phyloP scores from a whole-genome alignment of 2,797 vertebrate genomes.

The Falco novaeseelandiae region DNA sequence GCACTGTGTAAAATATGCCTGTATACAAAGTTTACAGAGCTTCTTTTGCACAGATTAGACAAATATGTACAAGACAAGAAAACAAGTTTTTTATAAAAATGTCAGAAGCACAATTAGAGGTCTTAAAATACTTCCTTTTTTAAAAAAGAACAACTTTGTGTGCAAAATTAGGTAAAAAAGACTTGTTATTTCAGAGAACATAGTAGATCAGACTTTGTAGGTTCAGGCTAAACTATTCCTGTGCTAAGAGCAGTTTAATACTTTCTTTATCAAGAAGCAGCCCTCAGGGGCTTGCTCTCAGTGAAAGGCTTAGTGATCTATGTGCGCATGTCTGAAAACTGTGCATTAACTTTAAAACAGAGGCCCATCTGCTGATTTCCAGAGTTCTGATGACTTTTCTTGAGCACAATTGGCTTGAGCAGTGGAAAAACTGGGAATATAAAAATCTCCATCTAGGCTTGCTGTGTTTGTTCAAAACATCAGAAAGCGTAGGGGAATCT shows the following conservation, averaged over 20 bases:
- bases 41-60: not conserved
- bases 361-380: slow-evolving; percentile 42
- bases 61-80: not conserved
- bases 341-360: not conserved
- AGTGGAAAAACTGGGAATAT: slow-evolving; percentile 67
- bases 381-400: slow-evolving; percentile 48
- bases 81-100: slow-evolving; percentile 4
- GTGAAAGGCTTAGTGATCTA: not conserved
- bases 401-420: slow-evolving; percentile 70
- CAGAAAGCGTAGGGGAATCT: slow-evolving; percentile 75
- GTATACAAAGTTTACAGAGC: not conserved
- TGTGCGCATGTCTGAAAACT: not conserved
- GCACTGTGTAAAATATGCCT: not conserved
- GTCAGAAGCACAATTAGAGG: not conserved
- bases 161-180: slow-evolving; percentile 27
- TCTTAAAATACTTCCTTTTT: not conserved
- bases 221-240: not conserved
- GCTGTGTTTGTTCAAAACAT: slow-evolving; percentile 74
- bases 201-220: not conserved
- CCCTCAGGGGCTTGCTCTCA: not conserved
- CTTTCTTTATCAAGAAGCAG: not conserved
- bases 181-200: not conserved
- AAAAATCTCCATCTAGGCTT: slow-evolving; percentile 74
- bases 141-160: not conserved
- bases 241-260: slow-evolving; percentile 11